These are phyloP conservation scores for Wiebesia pumilae DNA, from an alignment of 1,140 invertebrate genomes.

Conservation along the genomic window DNA sequence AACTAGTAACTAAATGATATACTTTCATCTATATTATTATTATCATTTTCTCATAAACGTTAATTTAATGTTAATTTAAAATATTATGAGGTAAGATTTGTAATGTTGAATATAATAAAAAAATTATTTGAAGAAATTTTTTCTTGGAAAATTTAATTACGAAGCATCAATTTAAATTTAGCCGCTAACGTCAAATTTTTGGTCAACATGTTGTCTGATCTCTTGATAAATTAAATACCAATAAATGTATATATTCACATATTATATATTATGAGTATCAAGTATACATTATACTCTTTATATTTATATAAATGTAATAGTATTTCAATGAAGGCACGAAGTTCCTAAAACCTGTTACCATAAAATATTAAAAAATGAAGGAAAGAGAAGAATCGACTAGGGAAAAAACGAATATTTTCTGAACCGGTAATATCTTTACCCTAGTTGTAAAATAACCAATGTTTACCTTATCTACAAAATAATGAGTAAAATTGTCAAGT, in stretches of 20 bases:
- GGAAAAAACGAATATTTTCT: not conserved
- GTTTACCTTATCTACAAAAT: not conserved
- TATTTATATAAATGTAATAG: too few species aligned
- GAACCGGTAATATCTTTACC: not conserved
- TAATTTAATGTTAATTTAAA: too few species aligned
- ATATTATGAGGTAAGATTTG: too few species aligned
- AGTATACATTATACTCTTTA: too few species aligned
- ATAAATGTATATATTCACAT: conserved; percentile 6
- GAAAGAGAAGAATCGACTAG: not conserved
- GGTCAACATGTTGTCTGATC: not conserved
- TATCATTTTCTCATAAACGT: too few species aligned
- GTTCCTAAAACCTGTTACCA: not conserved
- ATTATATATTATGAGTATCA: not conserved
- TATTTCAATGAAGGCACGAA: too few species aligned
- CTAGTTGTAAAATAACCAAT: not conserved
- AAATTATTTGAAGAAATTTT: too few species aligned
- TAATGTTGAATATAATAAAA: too few species aligned
- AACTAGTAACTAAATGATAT: too few species aligned
- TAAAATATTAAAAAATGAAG: not conserved
- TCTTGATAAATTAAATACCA: not conserved
- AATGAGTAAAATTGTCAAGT: not conserved
- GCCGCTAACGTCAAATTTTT: not conserved
- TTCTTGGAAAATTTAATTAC: too few species aligned
- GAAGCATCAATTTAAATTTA: not conserved
- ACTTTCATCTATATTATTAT: too few species aligned